phyloP scores from a whole-genome alignment of 2,888 invertebrate genomes.

The Chydorus sphaericus region DNA sequence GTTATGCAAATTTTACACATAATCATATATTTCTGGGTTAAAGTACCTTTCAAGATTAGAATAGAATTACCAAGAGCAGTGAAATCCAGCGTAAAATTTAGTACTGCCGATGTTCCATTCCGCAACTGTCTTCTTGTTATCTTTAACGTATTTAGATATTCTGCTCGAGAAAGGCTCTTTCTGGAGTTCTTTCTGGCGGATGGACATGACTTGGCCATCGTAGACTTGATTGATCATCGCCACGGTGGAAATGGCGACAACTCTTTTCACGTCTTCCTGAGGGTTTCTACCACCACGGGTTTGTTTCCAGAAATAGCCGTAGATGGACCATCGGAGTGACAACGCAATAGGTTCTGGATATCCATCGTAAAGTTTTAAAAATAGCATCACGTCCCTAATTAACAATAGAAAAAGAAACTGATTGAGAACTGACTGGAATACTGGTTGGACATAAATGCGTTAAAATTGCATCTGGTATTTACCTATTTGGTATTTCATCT shows the following conservation, averaged over 20 bases:
- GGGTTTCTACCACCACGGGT: not conserved
- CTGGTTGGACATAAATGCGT: too few relatives aligned
- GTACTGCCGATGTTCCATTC: constrained; percentile 20
- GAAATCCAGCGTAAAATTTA: constrained; percentile 22
- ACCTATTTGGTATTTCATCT: constrained; percentile 22
- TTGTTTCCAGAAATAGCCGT: constrained; percentile 24
- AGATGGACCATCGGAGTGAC: constrained; percentile 23
- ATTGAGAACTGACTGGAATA: too few relatives aligned
- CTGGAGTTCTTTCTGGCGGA: constrained; percentile 17
- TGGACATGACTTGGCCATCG: constrained; percentile 17
- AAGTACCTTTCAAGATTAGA: too few relatives aligned
- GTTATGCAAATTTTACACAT: too few relatives aligned
- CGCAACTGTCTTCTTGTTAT: constrained; percentile 14
- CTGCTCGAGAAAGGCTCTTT: constrained; percentile 11
- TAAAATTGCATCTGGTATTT: too few relatives aligned
- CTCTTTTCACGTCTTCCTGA: constrained; percentile 9
- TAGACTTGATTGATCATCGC: constrained; percentile 19
- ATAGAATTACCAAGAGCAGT: constrained; percentile 27
- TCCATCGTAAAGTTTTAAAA: constrained; percentile 26
- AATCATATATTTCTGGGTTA: too few relatives aligned
- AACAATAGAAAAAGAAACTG: too few relatives aligned
- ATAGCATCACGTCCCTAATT: constrained; percentile 24
- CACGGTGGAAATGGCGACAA: constrained; percentile 17
- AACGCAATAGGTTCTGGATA: constrained; percentile 25
- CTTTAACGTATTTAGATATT: constrained; percentile 12